Percentiles rank a stretch among this genome's conserved stretches.
Conservation (phyloP, 2,113 vertebrate species). For the Baryphthengus martii region DNA sequence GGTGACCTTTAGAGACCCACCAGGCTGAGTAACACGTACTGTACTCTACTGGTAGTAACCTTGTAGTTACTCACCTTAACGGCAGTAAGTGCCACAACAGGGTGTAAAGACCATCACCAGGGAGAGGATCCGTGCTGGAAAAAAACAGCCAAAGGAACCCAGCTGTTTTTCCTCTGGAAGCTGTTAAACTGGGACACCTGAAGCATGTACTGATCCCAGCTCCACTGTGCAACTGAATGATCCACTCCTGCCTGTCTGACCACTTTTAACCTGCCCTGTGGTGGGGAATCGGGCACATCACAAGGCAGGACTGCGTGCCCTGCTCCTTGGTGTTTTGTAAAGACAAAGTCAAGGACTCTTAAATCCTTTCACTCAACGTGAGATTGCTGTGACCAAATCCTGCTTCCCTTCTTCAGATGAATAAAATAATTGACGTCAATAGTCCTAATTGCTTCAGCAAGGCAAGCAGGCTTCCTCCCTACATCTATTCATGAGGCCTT, state of each 20-base stretch:
- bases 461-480: background rate
- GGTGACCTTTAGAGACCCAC: background rate
- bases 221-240: background rate
- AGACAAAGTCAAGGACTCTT: background rate
- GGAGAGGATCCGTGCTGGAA: background rate
- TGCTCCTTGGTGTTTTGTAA: background rate
- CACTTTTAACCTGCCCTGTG: background rate
- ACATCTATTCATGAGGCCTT: background rate
- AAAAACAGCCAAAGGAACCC: background rate
- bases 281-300: background rate
- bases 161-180: background rate
- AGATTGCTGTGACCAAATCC: background rate
- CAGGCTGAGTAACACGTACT: background rate
- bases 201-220: background rate
- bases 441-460: constrained; percentile 3
- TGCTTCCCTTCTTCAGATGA: background rate
- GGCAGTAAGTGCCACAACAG: background rate
- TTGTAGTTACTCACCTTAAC: background rate
- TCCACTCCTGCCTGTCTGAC: background rate
- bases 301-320: background rate
- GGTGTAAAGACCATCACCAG: background rate
- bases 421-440: background rate
- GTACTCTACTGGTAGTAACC: background rate
- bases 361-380: background rate
- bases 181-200: background rate